A percentile compares a stretch with the other conserved stretches of the same genome.
phyloP scores from a whole-genome alignment of 2,797 vertebrate species.

The Sebastolobus altivelis region DNA sequence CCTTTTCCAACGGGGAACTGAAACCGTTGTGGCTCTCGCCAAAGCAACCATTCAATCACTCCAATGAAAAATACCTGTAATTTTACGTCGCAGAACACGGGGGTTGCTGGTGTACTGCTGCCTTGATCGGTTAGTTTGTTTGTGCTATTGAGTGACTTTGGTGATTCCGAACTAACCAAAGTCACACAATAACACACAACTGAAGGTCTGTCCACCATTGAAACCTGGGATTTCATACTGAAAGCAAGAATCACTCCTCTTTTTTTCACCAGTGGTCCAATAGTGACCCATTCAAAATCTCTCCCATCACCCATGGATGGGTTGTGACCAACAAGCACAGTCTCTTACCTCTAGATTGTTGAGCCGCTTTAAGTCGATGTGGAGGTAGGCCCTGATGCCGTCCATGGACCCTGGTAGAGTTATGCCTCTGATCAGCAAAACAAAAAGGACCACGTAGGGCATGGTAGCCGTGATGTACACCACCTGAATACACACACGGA shows the following conservation, averaged over 20 bases:
- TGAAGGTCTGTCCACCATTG: neutral
- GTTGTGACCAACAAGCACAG: neutral
- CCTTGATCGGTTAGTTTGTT: too few relatives aligned
- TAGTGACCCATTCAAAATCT: neutral
- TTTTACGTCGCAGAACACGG: too few relatives aligned
- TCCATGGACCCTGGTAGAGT: conserved; percentile 94
- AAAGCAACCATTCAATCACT: too few relatives aligned
- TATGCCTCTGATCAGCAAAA: conserved; percentile 94
- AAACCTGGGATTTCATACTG: too few relatives aligned
- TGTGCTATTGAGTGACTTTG: too few relatives aligned
- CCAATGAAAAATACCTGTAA: too few relatives aligned
- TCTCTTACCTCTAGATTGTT: conserved; percentile 92
- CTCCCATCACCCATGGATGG: neutral
- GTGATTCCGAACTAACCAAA: too few relatives aligned
- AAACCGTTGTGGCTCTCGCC: too few relatives aligned
- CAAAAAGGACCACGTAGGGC: conserved; percentile 95
- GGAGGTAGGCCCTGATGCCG: conserved; percentile 95
- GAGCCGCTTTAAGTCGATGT: conserved; percentile 93
- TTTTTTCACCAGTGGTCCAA: too few relatives aligned
- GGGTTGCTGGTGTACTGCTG: too few relatives aligned
- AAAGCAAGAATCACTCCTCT: too few relatives aligned
- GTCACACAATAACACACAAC: neutral
- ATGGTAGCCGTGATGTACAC: conserved; percentile 99
- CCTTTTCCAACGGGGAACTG: too few relatives aligned
- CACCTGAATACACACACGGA: conserved; percentile 84